phyloP scores from a whole-genome alignment of 2,797 vertebrate genomes.

The Pipistrellus pygmaeus region DNA sequence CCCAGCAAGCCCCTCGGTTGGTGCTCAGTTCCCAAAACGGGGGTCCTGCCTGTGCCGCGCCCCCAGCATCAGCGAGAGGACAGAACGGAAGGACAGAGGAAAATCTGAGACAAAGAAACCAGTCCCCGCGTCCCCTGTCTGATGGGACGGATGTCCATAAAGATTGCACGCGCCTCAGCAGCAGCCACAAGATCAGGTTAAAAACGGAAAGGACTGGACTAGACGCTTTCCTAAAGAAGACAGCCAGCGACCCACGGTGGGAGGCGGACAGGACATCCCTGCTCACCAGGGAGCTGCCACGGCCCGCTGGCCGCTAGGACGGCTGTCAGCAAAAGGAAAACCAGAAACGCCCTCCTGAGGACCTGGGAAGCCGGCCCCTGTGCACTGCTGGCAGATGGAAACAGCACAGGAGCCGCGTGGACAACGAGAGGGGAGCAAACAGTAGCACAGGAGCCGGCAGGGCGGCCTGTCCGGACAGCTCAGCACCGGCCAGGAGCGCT shows the following conservation, averaged over 20 bases:
- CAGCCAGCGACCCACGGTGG: accelerated
- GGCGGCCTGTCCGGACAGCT: too few species aligned
- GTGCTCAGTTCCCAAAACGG: neutral
- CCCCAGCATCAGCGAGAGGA: too few species aligned
- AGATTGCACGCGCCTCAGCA: neutral
- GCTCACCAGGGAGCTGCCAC: accelerated
- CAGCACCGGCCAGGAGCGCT: accelerated
- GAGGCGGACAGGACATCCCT: accelerated
- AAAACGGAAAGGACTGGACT: neutral
- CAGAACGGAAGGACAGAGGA: neutral
- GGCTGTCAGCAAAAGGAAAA: neutral
- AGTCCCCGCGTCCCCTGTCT: accelerated
- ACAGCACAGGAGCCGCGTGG: accelerated
- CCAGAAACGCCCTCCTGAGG: accelerated
- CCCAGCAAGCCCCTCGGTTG: accelerated
- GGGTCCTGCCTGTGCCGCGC: neutral
- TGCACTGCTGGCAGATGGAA: accelerated
- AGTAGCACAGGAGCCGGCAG: neutral
- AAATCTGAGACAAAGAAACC: neutral
- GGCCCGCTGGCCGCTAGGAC: accelerated
- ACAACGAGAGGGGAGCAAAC: neutral
- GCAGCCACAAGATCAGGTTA: neutral
- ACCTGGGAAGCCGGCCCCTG: neutral
- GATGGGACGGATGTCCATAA: too few species aligned
- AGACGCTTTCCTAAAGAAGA: neutral